A percentile compares a stretch with the other conserved stretches of the same genome.
Conservation (phyloP, 2,888 invertebrate species). For the Charanyca ferruginea region DNA sequence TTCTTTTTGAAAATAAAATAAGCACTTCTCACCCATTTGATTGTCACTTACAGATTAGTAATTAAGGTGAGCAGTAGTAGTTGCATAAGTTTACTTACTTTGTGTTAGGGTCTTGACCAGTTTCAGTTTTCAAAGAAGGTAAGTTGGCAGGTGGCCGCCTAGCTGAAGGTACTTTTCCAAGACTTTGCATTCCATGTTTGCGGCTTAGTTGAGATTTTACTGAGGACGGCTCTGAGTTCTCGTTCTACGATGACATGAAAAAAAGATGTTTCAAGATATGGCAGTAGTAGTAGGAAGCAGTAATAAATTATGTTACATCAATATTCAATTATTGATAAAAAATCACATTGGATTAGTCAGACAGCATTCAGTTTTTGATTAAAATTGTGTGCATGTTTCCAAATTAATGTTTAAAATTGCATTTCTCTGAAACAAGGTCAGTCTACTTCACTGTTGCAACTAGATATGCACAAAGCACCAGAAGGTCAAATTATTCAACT, state of each 20-base stretch:
- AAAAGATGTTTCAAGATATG: background rate
- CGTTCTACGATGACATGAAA: slow-evolving; percentile 53
- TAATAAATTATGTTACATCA: background rate
- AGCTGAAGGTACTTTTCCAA: slow-evolving; percentile 99
- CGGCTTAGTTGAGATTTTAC: slow-evolving; percentile 97
- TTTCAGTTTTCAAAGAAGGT: slow-evolving; percentile 99
- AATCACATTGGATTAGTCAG: slow-evolving; percentile 22
- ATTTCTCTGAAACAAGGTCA: slow-evolving; percentile 62
- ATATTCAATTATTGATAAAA: slow-evolving; percentile 1
- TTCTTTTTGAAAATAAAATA: too few relatives aligned
- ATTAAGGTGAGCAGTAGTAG: background rate
- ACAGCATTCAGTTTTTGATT: slow-evolving; percentile 5
- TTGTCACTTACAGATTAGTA: background rate
- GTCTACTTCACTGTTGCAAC: slow-evolving; percentile 57
- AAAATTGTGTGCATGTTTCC: slow-evolving; percentile 14
- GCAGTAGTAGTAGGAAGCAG: background rate
- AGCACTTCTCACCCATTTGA: background rate
- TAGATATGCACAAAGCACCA: slow-evolving; percentile 54
- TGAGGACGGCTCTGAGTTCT: slow-evolving; percentile 95
- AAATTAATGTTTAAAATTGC: slow-evolving; percentile 18
- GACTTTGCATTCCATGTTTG: slow-evolving; percentile 99
- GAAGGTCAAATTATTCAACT: slow-evolving; percentile 70
- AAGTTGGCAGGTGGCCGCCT: slow-evolving; percentile 99
- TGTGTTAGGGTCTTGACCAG: slow-evolving; percentile 88
- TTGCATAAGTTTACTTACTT: slow-evolving; percentile 77